A percentile compares a stretch with the other conserved stretches of the same genome.
Conservation (phyloP, 2,797 vertebrate species). For the Peromyscus attwateri region DNA sequence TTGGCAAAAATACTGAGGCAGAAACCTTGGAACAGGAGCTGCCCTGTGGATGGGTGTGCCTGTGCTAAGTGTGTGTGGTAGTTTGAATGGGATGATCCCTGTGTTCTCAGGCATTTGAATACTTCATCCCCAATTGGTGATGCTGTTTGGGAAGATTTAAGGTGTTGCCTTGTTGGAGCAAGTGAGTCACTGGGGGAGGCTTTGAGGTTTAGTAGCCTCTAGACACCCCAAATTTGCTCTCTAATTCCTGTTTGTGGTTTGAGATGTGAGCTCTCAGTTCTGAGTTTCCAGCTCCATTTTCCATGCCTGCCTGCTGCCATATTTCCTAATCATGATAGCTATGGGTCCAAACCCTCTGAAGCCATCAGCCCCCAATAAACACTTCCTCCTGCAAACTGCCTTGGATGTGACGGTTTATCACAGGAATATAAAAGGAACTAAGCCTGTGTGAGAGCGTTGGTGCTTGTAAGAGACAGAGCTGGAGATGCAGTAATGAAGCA, state of each 20-base stretch:
- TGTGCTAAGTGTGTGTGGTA: neutral
- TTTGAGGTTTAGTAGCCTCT: neutral
- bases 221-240: no score
- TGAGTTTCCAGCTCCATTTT: neutral
- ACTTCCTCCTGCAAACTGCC: neutral
- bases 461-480: neutral
- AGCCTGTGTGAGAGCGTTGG: neutral
- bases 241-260: neutral
- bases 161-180: neutral
- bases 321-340: neutral
- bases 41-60: neutral
- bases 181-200: neutral
- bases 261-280: neutral
- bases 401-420: neutral
- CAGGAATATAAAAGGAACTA: neutral
- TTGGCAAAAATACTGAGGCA: neutral
- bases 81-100: neutral
- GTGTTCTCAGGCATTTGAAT: neutral
- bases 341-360: neutral
- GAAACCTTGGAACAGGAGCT: neutral
- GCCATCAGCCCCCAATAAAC: neutral
- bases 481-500: neutral
- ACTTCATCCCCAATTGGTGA: neutral
- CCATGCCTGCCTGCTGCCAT: neutral
- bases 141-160: neutral